These are phyloP conservation scores for Azorinus chamasolen DNA, from an alignment of 2,888 invertebrate species.

Conservation along the genomic window DNA sequence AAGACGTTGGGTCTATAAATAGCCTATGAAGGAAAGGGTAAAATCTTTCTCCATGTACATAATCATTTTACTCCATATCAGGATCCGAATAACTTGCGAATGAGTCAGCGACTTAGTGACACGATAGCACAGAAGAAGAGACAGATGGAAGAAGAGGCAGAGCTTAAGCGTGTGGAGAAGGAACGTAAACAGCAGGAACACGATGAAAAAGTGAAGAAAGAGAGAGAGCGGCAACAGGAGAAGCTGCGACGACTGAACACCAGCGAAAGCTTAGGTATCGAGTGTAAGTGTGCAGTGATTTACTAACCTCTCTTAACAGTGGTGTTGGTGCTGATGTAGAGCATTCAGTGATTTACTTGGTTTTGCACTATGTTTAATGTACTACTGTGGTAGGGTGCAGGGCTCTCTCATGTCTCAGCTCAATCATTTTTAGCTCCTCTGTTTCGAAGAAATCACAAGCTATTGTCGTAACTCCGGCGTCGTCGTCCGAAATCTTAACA, in stretches of 20 bases:
- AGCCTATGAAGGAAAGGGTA: too few relatives aligned
- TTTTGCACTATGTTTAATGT: too few relatives aligned
- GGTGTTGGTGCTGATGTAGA: too few relatives aligned
- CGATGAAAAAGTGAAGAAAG: constrained; percentile 74
- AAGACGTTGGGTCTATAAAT: too few relatives aligned
- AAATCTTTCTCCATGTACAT: too few relatives aligned
- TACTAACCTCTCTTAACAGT: neutral
- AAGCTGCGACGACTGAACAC: constrained; percentile 76
- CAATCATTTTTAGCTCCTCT: too few relatives aligned
- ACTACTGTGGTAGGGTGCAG: too few relatives aligned
- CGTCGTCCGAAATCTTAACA: too few relatives aligned
- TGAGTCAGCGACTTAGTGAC: constrained; percentile 77
- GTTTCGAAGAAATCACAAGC: too few relatives aligned
- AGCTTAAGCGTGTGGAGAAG: constrained; percentile 69
- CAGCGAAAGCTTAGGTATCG: constrained; percentile 75
- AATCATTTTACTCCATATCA: constrained; percentile 22
- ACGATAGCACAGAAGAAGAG: constrained; percentile 74
- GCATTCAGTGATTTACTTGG: too few relatives aligned
- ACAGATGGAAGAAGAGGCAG: constrained; percentile 77
- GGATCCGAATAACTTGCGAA: constrained; percentile 71
- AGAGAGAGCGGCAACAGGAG: constrained; percentile 78
- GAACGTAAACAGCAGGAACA: constrained; percentile 77
- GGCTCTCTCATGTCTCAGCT: too few relatives aligned
- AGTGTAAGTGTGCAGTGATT: constrained; percentile 66
- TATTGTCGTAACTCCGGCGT: too few relatives aligned